Evolutionary conservation across 2,888 invertebrate genomes (phyloP), one percentile per base, ranked within the genome.

Genomic region (Metallyticus violacea): DNA sequence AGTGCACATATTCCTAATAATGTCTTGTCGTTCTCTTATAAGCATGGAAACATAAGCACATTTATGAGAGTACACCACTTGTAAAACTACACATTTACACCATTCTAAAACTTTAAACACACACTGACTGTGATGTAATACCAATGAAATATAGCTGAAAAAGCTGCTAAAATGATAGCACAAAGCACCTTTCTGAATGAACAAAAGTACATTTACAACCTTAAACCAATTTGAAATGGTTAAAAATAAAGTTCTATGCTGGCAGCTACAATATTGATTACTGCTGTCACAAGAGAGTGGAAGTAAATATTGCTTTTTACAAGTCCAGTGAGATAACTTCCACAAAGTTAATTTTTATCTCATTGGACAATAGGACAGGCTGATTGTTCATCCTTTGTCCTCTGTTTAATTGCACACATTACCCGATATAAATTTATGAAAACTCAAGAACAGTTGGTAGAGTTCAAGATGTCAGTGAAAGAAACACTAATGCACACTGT

Each of bases 401-500:
- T 40, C 62, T 30, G 15, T 28, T 15, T 94, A 95, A 96, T 96
- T 96, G 96, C 96, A 96, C 96, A 95, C 95, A 94, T 94, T 95
- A 95, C 96, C 96, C 96, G 95, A 96, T 94, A 85, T 85, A 83
- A n/a, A 83, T 28, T 76, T 26, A 22, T 62, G 40, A 62, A 62
- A 62, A 62, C 15, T 62, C 40, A 62, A 22, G 40, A 62, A 62
- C 15, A 62, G 40, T 22, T 62, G 9, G 40, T 62, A 62, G 40
- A 15, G 15, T 62, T n/a, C 40, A 62, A 62, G 15, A 9, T 62
- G 22, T 15, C 40, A 62, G 40, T 62, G 2, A 62, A 62, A 62
- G 15, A 62, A 62, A 62, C n/a, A n/a, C 40, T 62, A 62, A 62
- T 62, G 15, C 22, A 62, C 40, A 62, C 40, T 62, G 40, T 62